Evolutionary conservation across 1,140 invertebrate genomes (phyloP), one percentile per base, ranked within the genome.

Genomic region (Listronotus bonariensis): DNA sequence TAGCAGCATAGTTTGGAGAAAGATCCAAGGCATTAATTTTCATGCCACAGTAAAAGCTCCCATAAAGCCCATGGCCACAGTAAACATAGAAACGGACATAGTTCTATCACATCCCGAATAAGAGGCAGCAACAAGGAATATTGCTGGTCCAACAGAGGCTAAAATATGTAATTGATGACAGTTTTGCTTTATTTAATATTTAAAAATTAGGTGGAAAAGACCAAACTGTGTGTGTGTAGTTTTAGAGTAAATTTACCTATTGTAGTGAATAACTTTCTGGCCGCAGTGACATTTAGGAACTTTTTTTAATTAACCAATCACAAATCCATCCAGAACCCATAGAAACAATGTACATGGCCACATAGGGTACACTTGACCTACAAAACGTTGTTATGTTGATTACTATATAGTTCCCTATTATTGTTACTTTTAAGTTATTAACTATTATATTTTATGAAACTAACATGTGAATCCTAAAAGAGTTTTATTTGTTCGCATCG

Each of bases 1-100:
- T 89, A 43, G 92, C 91, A 11, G 91, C 90, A 78, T 87, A 91
- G 78, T 92, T 92, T 3, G 91, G 90, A 31, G 89, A 89, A 43
- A 96, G 84, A 77, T 95, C 92, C 48, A 95, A 78, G n/a, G 91
- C 87, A 72, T 93, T 94, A 0, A 90, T 86, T 77, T 90, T 89
- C 84, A 90, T 87, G 26, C 88, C 88, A 43, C 87, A 87, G 79
- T 89, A 90, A 88, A 90, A 14, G 87, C 84, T 6, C 89, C 89
- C 88, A 90, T 91, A 4, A 88, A 80, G 0, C 86, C 87, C 86
- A 91, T 89, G 10, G 87, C 88, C 4, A 88, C 74, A 1, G 88
- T 86, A 65, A 92, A 89, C 69, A 87, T 80, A 6, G 82, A 73
- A 0, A 90, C 85, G 3, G 88, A 87, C 0, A 84, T 57, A 5